These are phyloP conservation scores for Mormyrus hasselquistii DNA, from an alignment of 2,797 vertebrate genomes.

Conservation along the genomic window DNA sequence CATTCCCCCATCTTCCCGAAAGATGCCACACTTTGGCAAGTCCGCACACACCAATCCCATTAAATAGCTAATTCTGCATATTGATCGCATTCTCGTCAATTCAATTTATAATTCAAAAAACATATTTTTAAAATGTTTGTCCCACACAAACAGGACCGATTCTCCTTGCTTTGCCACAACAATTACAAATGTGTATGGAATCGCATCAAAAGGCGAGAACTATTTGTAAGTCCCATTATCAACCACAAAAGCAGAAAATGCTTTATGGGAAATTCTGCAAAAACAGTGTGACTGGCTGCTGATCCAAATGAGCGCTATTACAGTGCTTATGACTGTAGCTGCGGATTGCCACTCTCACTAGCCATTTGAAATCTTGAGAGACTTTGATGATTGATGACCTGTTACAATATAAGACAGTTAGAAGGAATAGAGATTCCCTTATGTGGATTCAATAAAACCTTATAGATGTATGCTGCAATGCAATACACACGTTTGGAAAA, in stretches of 20 bases:
- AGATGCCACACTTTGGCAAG: background rate
- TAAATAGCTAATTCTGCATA: slow-evolving; percentile 1
- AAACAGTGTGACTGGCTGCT: slow-evolving; percentile 25
- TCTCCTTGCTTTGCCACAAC: background rate
- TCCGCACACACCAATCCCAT: background rate
- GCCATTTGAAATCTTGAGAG: slow-evolving; percentile 30
- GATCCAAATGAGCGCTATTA: slow-evolving; percentile 35
- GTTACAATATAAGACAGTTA: slow-evolving; percentile 45
- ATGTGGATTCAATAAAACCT: slow-evolving; percentile 16
- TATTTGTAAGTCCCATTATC: slow-evolving; percentile 21
- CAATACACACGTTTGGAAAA: background rate
- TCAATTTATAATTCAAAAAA: slow-evolving; percentile 16
- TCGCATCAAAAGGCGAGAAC: background rate
- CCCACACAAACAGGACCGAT: background rate
- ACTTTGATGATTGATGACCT: slow-evolving; percentile 42
- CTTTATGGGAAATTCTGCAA: slow-evolving; percentile 19
- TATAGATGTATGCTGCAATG: slow-evolving; percentile 13
- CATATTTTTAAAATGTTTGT: background rate
- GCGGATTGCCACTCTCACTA: slow-evolving; percentile 27
- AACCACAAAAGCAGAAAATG: slow-evolving; percentile 7
- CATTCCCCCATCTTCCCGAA: background rate
- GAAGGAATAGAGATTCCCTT: slow-evolving; percentile 18
- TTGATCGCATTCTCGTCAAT: slow-evolving; percentile 1
- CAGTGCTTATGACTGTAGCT: slow-evolving; percentile 18
- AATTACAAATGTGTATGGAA: slow-evolving; percentile 11